Evolutionary conservation across 1,140 invertebrate species (phyloP), one percentile per base, ranked within the genome.

Genomic region (Cotesia glomerata): DNA sequence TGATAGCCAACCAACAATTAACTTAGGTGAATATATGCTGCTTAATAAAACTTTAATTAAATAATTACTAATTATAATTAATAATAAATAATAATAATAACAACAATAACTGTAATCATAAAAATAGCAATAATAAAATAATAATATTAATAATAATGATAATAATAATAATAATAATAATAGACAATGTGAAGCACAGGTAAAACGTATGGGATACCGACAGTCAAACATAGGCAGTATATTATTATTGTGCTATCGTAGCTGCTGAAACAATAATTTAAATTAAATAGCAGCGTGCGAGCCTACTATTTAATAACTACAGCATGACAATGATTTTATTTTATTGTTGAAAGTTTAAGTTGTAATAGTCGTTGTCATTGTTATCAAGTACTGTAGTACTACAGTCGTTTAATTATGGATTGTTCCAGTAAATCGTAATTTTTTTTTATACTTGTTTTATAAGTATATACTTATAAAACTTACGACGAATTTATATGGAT

Each of bases 1-100:
- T 87, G 84, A 87, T 87, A 87, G 83, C 81, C 82, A 87, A 87
- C 80, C 83, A 87, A 86, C 85, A 85, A 86, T 83, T 78, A 72
- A 73, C 84, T 86, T 77, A 85, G 84, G 84, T 82, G 80, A 87
- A 74, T 74, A 74, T 71, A 78, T 79, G 74, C 76, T 73, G 76
- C 78, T 79, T 75, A 61, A 81, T 74, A 74, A 77, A 73, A 76
- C 75, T 76, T 58, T 14, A 64, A 39, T 59, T 36, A 39, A 72
- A 67, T 13, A 62, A 67, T 54, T 52, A 58, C 66, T 71, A 72
- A 36, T 49, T 36, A 26, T 58, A 69, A 58, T 59, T 58, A 77
- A 75, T 58, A 77, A 79, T 80, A 76, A 82, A 81, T 76, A 74
- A 52, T 45, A 45, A 45, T 45, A 45, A 45, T 45, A 45, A 45